phyloP scores from a whole-genome alignment of 1,140 invertebrate genomes.

The Aphelenchoides besseyi region DNA sequence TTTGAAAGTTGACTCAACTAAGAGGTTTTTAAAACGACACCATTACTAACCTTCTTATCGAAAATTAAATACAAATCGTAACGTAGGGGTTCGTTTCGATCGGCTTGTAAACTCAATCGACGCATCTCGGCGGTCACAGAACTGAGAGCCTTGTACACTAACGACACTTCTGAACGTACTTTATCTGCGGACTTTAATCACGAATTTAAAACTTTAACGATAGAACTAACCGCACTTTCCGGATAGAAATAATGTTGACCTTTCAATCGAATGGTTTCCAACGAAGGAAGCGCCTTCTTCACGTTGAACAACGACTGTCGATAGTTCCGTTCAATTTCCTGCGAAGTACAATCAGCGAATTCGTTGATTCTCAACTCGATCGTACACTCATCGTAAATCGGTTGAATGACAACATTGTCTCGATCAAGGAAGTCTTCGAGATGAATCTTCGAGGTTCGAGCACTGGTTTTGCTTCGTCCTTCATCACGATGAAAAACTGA shows the following conservation, averaged over 20 bases:
- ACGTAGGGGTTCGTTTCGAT: background rate
- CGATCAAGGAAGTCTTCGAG: constrained; percentile 7
- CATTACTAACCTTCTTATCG: background rate
- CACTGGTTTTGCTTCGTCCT: background rate
- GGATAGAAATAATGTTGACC: constrained; percentile 13
- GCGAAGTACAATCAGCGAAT: background rate
- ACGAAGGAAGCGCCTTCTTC: background rate
- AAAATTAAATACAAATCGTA: constrained; percentile 4
- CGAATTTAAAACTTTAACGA: background rate
- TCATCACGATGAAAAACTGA: constrained; percentile 12
- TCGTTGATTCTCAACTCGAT: background rate
- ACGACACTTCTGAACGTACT: background rate
- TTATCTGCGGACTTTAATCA: background rate
- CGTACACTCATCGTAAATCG: background rate
- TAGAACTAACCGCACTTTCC: background rate
- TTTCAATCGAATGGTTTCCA: background rate
- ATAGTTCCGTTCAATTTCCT: background rate
- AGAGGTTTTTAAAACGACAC: background rate
- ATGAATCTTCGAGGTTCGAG: constrained; percentile 2
- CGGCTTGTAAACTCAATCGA: background rate
- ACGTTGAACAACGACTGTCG: background rate
- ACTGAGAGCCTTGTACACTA: background rate
- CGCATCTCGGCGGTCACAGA: background rate
- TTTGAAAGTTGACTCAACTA: no score
- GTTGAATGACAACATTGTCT: constrained; percentile 7